Evolutionary conservation across 2,888 invertebrate species (phyloP), one percentile per base, ranked within the genome.

Genomic region (Agelastica alni): DNA sequence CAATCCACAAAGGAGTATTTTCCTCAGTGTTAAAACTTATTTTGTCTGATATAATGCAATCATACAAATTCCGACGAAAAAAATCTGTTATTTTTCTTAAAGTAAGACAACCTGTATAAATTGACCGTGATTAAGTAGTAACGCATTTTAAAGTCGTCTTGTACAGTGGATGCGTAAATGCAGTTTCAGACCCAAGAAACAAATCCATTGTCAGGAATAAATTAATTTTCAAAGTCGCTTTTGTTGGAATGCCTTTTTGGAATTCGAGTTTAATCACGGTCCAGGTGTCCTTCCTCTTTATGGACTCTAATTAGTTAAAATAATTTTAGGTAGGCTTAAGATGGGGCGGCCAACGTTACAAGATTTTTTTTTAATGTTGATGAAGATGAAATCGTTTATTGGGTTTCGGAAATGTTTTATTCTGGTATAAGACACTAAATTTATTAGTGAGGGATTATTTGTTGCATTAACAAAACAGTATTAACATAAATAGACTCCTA

Each of bases 221-320:
- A 51, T 56, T 56, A 56, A 56, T 43, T 56, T 37, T 22, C 39
- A 44, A 34, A 43, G 30, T 37, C 39, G 47, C 46, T 45, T 53
- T 56, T 57, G 58, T 43, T 51, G 46, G 37, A 31, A 26, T 41
- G 30, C 28, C 41, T 43, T 56, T n/a, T 58, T 62, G 59, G 61
- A 54, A 59, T 58, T 48, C 49, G 55, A 57, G 52, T 48, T 57
- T 52, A 56, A 61, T 59, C 47, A 57, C 53, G 53, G 56, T 59
- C 57, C 61, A 61, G 58, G 61, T 61, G 59, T 59, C 46, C 60
- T 49, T 37, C n/a, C 34, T 10, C 13, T 37, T 52, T 46, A 53
- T 47, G 42, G 45, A 20, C 20, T 28, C 34, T 57, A 57, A 57
- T 57, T 57, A 57, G 53, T 46, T 37, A 45, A 46, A 45, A 53